Evolutionary conservation across 2,113 vertebrate genomes (phyloP).

Genomic region (Leptocoma aspasia): DNA sequence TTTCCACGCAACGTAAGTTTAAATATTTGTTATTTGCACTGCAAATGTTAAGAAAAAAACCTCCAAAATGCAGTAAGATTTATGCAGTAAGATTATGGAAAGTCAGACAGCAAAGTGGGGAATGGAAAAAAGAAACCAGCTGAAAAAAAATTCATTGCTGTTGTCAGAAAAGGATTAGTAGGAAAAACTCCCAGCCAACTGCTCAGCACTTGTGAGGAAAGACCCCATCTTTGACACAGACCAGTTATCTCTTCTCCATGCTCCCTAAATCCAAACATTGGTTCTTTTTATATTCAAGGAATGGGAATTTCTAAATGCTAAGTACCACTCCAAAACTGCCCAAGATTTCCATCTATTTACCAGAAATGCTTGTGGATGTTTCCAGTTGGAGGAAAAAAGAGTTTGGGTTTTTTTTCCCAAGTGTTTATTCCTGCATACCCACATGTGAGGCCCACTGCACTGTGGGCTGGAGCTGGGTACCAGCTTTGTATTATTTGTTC

Average conservation of each 20-base stretch:
- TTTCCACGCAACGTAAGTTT: neutral
- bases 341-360: neutral
- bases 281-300: neutral
- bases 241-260: neutral
- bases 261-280: neutral
- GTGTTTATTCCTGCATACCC: neutral
- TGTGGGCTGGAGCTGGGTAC: neutral
- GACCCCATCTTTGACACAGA: neutral
- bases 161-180: neutral
- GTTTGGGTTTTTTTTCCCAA: rapidly evolving
- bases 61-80: neutral
- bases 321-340: neutral
- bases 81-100: neutral
- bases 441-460: neutral
- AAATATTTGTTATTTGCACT: neutral
- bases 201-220: neutral
- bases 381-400: neutral
- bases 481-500: neutral
- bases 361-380: neutral
- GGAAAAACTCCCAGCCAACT: neutral
- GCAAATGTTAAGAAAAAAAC: neutral
- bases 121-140: neutral
- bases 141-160: neutral
- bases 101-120: neutral
- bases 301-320: neutral